Evolutionary conservation across 1,140 invertebrate genomes (phyloP).

Genomic region (Orussus abietinus): DNA sequence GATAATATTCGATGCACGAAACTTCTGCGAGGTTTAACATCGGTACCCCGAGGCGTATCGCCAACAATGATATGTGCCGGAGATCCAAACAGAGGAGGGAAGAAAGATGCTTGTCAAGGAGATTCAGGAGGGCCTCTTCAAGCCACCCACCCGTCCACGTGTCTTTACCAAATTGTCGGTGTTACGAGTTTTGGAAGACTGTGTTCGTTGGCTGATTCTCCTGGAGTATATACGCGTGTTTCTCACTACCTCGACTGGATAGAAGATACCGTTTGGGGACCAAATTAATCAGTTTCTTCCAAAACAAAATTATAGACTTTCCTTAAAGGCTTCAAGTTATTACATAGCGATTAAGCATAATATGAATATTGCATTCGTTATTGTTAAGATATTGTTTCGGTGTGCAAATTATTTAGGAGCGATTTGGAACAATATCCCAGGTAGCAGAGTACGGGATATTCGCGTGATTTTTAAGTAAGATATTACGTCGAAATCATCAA

Average conservation of each 20-base stretch:
- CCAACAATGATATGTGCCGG: constrained; percentile 68
- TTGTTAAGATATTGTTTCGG: too few species aligned
- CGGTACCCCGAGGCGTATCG: constrained; percentile 49
- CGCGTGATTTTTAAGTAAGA: too few species aligned
- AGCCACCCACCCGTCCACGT: constrained; percentile 28
- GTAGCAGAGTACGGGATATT: too few species aligned
- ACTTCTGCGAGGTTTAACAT: constrained; percentile 21
- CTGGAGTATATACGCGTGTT: constrained; percentile 67
- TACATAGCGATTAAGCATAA: too few species aligned
- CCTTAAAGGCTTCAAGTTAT: too few species aligned
- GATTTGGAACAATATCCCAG: too few species aligned
- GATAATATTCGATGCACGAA: constrained; percentile 54
- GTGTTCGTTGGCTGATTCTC: constrained; percentile 55
- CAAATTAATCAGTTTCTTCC: constrained; percentile 42
- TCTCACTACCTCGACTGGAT: constrained; percentile 69
- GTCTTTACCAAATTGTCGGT: constrained; percentile 55
- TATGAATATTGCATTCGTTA: too few species aligned
- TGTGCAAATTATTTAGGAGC: too few species aligned
- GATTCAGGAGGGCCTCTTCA: constrained; percentile 60
- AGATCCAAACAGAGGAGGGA: constrained; percentile 55
- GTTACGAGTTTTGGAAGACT: constrained; percentile 63
- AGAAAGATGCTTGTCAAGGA: constrained; percentile 37
- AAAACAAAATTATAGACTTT: too few species aligned
- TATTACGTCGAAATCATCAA: too few species aligned
- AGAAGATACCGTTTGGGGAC: constrained; percentile 59